Base-by-base conservation (phyloP, 2,888 invertebrate genomes). In the Peribatodes rhomboidaria region DNA sequence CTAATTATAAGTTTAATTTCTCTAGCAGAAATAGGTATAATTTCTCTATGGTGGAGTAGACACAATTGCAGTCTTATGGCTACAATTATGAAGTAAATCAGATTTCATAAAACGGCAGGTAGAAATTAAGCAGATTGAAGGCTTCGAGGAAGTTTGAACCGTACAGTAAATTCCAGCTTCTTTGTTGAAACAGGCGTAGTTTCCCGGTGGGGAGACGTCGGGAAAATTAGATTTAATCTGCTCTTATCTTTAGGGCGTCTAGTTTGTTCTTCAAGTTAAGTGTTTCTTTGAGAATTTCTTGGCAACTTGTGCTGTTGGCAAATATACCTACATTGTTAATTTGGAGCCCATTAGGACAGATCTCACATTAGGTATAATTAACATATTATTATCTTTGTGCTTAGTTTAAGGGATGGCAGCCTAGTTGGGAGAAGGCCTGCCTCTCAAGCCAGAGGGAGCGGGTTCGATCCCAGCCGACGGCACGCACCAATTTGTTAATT, bases 51-150 rank as follows among this genome's bases (percentile, higher is more conserved):
- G 27, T 44, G 42, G 57, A 58, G 65, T 64, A 67, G 61, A 55
- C 59, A 66, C 33, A 46, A 61, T 64, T 46, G 31, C 44, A 66
- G 66, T 61, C 70, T 75, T 70, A 73, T 71, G 70, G 65, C 59
- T 70, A 74, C 74, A 27, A 4, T 2, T 27, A n/a, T n/a, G n/a
- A n/a, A n/a, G 73, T 64, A 77, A 78, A 78, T 75, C 71, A 72
- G 67, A 78, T 80, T 76, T 74, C 69, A 74, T 72, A 74, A 78
- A 78, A 67, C 70, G 71, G 71, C 71, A 70, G 67, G 73, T 67
- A 65, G 72, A 70, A 80, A 78, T 80, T 74, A 78, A 75, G 74
- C 71, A 75, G 74, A 78, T 79, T 78, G 73, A 76, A 78, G 69
- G 71, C 66, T 72, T 70, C 70, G 65, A 61, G 60, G 55, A 74